Base-by-base conservation (phyloP, 2,888 invertebrate genomes). In the Elysia crispata region DNA sequence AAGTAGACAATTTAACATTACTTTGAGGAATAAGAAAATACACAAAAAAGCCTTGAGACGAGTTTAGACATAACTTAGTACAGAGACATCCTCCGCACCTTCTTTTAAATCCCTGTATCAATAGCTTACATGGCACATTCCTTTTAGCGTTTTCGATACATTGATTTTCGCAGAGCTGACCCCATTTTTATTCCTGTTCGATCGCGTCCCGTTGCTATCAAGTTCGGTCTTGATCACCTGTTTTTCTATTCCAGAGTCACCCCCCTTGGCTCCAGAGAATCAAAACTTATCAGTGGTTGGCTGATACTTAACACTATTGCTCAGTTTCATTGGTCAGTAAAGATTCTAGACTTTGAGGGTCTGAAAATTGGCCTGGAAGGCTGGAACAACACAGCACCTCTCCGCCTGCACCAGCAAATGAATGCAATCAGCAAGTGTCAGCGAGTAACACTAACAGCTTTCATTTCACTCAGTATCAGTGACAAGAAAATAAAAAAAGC, bases 151-250 rank as follows among this genome's bases (percentile, higher is more conserved):
- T n/a, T n/a, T n/a, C 33, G 20, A 11, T 41, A 0, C 33, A 31
- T 30, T n/a, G n/a, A 28, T 30, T 41, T 18, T 25, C 23, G 23
- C 60, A 28, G 66, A 66, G 23, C 60, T 50, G 66, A 66, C 76
- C 49, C 49, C 49, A 62, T 76, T 49, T 30, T n/a, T 49, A 49
- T 41, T 64, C 77, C 1, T 77, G 77, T 57, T 54, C 57, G 69
- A 69, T 77, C 77, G 54, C 33, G 77, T 69, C 57, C 20, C 49
- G 54, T 69, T 54, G 67, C 54, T 31, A 28, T 77, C 77, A 28
- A 57, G 77, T 77, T 77, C 69, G 60, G 60, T 77, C 77, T 57
- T 41, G 77, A 77, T 77, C 77, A 77, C 70, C 77, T 77, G 77
- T 77, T 70, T 18, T 25, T 70, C 33, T 33, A 23, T 0, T 13